These are phyloP conservation scores for Epiblema foenella DNA, from an alignment of 2,888 invertebrate species.

Conservation along the genomic window DNA sequence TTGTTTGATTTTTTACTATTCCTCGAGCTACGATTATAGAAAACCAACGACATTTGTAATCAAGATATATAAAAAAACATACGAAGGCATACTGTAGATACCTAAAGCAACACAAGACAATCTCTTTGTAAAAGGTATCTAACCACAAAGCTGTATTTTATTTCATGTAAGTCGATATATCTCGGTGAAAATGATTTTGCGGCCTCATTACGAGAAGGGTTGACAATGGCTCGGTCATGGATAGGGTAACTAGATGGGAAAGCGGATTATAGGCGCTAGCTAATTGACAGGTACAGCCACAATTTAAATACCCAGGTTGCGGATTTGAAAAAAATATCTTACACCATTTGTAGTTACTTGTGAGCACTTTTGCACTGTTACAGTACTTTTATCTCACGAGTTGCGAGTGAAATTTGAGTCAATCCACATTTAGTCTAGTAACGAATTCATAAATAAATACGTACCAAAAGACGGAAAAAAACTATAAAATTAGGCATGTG, in stretches of 20 bases:
- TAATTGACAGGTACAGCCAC: slow-evolving; percentile 1
- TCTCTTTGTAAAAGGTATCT: neutral
- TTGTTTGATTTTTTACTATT: no score
- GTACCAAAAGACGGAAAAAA: no score
- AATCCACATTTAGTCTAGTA: no score
- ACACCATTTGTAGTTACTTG: no score
- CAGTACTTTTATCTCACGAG: no score
- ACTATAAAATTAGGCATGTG: no score
- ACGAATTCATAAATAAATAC: no score
- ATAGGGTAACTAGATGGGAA: neutral
- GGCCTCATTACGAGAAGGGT: slow-evolving; percentile 7
- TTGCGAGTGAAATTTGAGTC: no score
- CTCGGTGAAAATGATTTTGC: slow-evolving; percentile 15
- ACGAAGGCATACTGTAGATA: neutral
- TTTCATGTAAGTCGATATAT: slow-evolving; percentile 24
- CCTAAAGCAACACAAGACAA: no score
- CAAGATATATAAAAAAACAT: neutral
- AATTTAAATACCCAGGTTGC: neutral
- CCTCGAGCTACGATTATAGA: no score
- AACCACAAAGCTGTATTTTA: slow-evolving; percentile 4
- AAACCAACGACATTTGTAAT: neutral
- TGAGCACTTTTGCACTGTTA: no score
- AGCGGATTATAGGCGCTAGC: slow-evolving; percentile 4
- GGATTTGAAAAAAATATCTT: no score
- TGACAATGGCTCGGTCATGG: slow-evolving; percentile 13